phyloP scores from a whole-genome alignment of 2,113 vertebrate species.

The Garra rufa region DNA sequence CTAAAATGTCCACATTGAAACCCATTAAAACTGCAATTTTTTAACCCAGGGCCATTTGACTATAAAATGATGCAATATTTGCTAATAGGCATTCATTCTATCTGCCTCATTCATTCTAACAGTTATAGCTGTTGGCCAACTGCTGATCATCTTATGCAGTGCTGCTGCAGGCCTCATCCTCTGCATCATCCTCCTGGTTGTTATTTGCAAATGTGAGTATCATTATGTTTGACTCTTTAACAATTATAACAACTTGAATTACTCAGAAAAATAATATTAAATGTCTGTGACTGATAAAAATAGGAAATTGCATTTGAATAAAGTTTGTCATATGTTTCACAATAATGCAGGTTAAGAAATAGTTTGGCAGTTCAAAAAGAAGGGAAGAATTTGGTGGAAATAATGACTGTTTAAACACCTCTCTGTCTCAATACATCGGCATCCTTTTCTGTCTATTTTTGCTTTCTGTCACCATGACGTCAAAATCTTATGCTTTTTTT shows the following conservation, averaged over 20 bases:
- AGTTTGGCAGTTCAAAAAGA: background rate
- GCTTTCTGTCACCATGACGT: background rate
- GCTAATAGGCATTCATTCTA: no score
- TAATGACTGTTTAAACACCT: background rate
- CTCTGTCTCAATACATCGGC: background rate
- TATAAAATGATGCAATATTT: no score
- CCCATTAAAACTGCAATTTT: no score
- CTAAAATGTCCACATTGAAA: no score
- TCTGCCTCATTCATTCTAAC: no score
- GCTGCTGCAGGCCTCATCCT: slow-evolving; percentile 8
- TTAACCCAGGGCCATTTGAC: no score
- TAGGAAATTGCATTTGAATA: background rate
- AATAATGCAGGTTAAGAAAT: slow-evolving; percentile 6
- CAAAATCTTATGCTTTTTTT: background rate
- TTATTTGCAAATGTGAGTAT: slow-evolving; percentile 43
- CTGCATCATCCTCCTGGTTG: slow-evolving; percentile 6
- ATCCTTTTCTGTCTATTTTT: background rate
- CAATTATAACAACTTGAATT: background rate
- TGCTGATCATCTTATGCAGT: background rate
- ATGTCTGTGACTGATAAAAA: background rate
- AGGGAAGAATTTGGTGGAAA: background rate
- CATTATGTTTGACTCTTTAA: background rate
- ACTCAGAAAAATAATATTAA: background rate
- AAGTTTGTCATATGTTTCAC: background rate
- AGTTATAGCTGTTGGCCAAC: no score